A percentile compares a stretch with the other conserved stretches of the same genome.
Conservation (phyloP, 2,888 invertebrate genomes). For the Maniola hyperantus region DNA sequence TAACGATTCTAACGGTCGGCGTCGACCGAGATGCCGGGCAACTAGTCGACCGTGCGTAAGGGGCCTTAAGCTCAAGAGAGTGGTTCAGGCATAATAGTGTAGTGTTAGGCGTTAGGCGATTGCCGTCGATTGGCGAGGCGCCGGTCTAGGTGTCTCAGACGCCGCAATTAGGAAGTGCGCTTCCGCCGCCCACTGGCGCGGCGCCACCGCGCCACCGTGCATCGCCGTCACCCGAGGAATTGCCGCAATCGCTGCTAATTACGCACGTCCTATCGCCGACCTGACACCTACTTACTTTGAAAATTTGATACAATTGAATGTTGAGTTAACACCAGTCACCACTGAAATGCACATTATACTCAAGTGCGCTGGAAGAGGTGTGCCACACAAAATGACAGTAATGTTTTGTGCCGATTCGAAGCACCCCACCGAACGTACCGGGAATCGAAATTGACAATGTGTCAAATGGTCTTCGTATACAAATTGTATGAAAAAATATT, state of each 20-base stretch:
- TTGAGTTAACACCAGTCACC: background rate
- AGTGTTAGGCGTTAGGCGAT: conserved; percentile 51
- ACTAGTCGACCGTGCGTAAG: no score
- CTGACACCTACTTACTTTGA: conserved; percentile 32
- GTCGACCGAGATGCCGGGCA: no score
- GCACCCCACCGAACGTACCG: no score
- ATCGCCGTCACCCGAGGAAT: conserved; percentile 70
- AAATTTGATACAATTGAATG: conserved; percentile 20
- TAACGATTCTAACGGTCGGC: no score
- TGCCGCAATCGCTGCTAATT: conserved; percentile 76
- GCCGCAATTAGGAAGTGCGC: conserved; percentile 77
- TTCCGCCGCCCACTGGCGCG: conserved; percentile 80
- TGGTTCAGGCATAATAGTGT: background rate
- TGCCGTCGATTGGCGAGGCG: conserved; percentile 78
- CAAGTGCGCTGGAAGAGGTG: no score
- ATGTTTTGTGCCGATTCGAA: no score
- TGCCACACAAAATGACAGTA: no score
- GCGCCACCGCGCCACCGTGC: conserved; percentile 59
- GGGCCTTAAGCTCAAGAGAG: no score
- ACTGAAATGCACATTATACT: no score
- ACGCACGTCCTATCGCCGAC: conserved; percentile 51
- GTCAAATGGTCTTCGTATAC: no score
- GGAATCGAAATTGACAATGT: no score
- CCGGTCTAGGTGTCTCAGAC: conserved; percentile 79
- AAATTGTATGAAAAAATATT: no score